Evolutionary conservation across 2,888 invertebrate species (phyloP).

Genomic region (Tipula vernalis): DNA sequence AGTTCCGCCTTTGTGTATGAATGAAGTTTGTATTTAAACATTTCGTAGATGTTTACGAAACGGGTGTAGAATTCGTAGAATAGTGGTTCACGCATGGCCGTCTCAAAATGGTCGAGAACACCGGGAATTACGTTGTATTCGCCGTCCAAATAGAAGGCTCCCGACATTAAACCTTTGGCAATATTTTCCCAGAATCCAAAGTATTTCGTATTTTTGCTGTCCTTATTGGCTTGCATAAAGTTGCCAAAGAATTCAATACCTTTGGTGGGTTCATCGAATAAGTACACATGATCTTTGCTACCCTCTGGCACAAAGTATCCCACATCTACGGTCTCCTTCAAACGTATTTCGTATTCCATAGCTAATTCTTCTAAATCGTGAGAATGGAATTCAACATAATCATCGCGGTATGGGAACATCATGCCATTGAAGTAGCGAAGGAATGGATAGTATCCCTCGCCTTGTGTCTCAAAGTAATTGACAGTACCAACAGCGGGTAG

Average conservation of each 20-base stretch:
- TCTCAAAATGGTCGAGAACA: constrained; percentile 47
- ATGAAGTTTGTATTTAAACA: constrained; percentile 44
- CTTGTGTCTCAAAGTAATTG: constrained; percentile 38
- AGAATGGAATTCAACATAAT: constrained; percentile 25
- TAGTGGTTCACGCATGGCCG: constrained; percentile 57
- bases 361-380: constrained; percentile 22
- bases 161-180: constrained; percentile 46
- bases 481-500: constrained; percentile 46
- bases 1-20: constrained; percentile 47
- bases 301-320: constrained; percentile 37
- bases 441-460: constrained; percentile 45
- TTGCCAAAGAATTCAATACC: constrained; percentile 51
- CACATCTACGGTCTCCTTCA: constrained; percentile 38
- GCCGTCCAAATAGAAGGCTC: constrained; percentile 7
- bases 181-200: constrained; percentile 45
- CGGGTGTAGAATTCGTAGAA: constrained; percentile 58
- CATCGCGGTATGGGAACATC: constrained; percentile 44
- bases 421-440: constrained; percentile 47
- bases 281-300: constrained; percentile 39
- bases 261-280: constrained; percentile 41
- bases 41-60: constrained; percentile 40
- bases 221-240: constrained; percentile 49
- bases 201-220: constrained; percentile 44
- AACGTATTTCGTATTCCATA: constrained; percentile 32
- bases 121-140: constrained; percentile 37